Conservation (phyloP, 1,140 invertebrate genomes). For the Drosophila sturtevanti region DNA sequence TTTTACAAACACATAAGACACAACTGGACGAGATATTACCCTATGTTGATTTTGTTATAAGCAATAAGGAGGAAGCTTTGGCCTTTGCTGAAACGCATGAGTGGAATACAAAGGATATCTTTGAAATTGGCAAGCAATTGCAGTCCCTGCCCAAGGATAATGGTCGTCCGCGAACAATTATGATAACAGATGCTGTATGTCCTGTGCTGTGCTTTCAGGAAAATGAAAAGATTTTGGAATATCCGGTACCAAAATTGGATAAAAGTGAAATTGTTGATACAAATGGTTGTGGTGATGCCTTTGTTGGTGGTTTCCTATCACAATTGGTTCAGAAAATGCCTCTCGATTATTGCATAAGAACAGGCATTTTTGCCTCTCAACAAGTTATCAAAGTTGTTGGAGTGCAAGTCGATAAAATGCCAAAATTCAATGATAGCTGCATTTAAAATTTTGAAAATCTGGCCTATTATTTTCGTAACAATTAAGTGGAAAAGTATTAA, state of each 20-base stretch:
- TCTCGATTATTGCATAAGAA: conserved; percentile 66
- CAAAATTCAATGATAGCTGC: conserved; percentile 52
- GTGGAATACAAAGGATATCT: conserved; percentile 55
- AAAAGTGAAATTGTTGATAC: conserved; percentile 94
- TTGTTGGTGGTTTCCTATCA: conserved; percentile 97
- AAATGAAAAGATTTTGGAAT: conserved; percentile 50
- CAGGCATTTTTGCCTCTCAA: conserved; percentile 59
- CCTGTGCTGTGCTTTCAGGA: conserved; percentile 57
- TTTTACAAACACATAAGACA: conserved; percentile 37
- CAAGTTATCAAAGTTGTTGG: conserved; percentile 45
- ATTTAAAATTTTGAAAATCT: too few relatives aligned
- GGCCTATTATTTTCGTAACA: too few relatives aligned
- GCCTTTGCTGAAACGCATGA: conserved; percentile 29
- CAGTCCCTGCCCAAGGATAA: conserved; percentile 48
- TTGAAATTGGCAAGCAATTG: conserved; percentile 46
- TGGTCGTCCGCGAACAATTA: conserved; percentile 25
- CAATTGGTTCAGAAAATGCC: conserved; percentile 91
- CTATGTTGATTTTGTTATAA: conserved; percentile 52
- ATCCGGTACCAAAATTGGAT: conserved; percentile 86
- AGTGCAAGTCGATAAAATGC: conserved; percentile 48
- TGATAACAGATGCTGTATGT: conserved; percentile 48
- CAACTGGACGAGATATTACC: conserved; percentile 30
- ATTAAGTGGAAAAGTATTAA: not conserved
- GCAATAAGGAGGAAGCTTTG: conserved; percentile 60
- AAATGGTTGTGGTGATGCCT: conserved; percentile 99